Conservation (phyloP, 2,888 invertebrate genomes). For the Drosophila kanekoi region DNA sequence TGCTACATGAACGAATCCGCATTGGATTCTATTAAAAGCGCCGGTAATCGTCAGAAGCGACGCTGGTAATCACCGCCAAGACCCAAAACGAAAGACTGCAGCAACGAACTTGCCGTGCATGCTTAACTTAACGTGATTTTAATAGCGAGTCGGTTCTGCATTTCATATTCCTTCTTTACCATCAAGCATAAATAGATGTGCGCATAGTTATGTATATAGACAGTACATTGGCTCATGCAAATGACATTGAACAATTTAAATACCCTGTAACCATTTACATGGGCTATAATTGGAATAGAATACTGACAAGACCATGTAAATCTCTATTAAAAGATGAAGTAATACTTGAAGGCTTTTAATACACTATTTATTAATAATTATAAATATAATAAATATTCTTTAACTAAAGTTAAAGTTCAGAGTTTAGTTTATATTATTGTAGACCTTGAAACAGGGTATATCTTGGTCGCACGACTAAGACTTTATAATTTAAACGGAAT, state of each 20-base stretch:
- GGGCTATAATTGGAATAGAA: too few relatives aligned
- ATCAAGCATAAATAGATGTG: slow-evolving; percentile 13
- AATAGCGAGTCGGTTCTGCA: slow-evolving; percentile 52
- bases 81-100: slow-evolving; percentile 57
- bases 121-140: slow-evolving; percentile 76
- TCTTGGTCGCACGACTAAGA: background rate
- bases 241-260: slow-evolving; percentile 63
- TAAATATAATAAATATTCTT: too few relatives aligned
- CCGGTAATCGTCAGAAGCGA: slow-evolving; percentile 67
- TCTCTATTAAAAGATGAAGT: too few relatives aligned
- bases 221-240: slow-evolving; percentile 23
- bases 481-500: background rate
- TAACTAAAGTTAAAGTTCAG: too few relatives aligned
- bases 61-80: slow-evolving; percentile 58
- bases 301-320: too few relatives aligned
- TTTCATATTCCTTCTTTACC: slow-evolving; percentile 45
- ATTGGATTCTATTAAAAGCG: slow-evolving; percentile 71
- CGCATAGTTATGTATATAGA: slow-evolving; percentile 10
- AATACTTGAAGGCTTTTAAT: too few relatives aligned
- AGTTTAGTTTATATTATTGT: too few relatives aligned
- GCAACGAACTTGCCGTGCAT: slow-evolving; percentile 59
- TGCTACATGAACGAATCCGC: slow-evolving; percentile 65
- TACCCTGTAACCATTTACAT: background rate
- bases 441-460: background rate
- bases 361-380: too few relatives aligned